Base-by-base conservation (phyloP, 2,888 invertebrate species). In the Drosophila stalkeri region DNA sequence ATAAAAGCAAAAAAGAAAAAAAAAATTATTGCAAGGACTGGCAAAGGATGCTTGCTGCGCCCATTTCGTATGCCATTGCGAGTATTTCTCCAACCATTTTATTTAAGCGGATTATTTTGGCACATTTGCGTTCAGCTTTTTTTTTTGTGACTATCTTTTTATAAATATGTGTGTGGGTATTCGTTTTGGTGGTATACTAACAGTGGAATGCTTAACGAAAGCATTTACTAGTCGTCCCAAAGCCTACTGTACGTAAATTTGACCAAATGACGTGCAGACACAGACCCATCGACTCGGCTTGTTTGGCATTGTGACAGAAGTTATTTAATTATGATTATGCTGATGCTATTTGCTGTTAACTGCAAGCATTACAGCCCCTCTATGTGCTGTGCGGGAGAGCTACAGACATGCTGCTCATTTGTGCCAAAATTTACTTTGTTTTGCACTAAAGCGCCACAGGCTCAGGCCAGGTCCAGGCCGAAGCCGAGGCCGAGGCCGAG, bases 81-180 rank as follows among this genome's bases (percentile, higher is more conserved):
- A 72, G 79, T 72, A 82, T 85, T 89, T 89, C 83, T 82, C 72
- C 63, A 73, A 62, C 74, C 72, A 90, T 90, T 86, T 88, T 86
- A 82, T 89, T 86, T 87, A 87, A 87, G 86, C 86, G 75, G 90
- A 90, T 87, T 90, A 87, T 86, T 86, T 86, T 77, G 85, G 87
- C 80, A 81, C 87, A 83, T 81, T 89, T 86, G 76, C 76, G 65
- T 86, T 72, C 56, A 31, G 47, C 60, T 69, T 72, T 61, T 81
- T 59, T 59, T 57, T 3, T 37, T 39, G 39, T 6, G 39, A 37
- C 37, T 37, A 37, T 37, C 37, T 37, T 9, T 14, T 5, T 37
- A 37, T 35, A 11, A 12, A 4, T 62, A 31, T 46, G 37, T 56
- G 51, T 55, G 46, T 55, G 41, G 65, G 51, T 63, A 27, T 73